Evolutionary conservation across 2,113 vertebrate species (phyloP).

Genomic region (Grammomys dolichurus): DNA sequence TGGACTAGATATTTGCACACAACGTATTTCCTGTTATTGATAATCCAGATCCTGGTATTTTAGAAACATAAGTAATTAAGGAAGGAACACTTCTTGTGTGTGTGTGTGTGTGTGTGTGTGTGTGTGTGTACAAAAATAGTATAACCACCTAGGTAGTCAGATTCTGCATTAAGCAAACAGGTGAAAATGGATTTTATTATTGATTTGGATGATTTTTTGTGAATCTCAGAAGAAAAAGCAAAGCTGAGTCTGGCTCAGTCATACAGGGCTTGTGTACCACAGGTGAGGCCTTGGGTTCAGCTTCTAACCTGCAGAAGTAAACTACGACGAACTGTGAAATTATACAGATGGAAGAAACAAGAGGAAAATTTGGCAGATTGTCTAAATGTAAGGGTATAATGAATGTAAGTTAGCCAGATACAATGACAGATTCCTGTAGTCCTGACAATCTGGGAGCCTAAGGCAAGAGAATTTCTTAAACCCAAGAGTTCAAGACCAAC

Average conservation of each 20-base stretch:
- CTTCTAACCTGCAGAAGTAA: neutral
- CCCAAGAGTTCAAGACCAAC: neutral
- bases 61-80: neutral
- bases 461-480: neutral
- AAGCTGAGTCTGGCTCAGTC: too few species aligned
- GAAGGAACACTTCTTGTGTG: neutral
- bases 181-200: neutral
- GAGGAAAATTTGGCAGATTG: neutral
- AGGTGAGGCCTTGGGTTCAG: too few species aligned
- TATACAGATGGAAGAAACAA: neutral
- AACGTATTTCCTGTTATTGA: neutral
- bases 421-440: neutral
- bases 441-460: neutral
- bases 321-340: neutral
- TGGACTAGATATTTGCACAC: neutral
- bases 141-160: neutral
- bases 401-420: neutral
- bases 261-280: neutral
- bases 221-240: neutral
- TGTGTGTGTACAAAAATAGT: neutral
- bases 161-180: neutral
- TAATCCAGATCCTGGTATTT: neutral
- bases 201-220: neutral
- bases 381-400: neutral
- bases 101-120: too few species aligned